Base-by-base conservation (phyloP, 2,888 invertebrate species). In the Pollenia labialis region DNA sequence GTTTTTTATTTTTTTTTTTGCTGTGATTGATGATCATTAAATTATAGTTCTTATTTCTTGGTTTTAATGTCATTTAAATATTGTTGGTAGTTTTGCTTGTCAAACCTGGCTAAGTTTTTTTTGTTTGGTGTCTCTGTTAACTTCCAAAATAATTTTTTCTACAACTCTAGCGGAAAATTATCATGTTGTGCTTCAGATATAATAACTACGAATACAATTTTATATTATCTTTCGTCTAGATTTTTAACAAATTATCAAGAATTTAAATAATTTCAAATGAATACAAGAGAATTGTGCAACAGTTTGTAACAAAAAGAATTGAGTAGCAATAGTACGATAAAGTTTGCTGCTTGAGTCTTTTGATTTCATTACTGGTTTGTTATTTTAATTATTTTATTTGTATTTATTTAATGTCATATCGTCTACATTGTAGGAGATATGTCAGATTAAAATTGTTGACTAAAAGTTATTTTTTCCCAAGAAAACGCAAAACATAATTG, bases 11-110 rank as follows among this genome's bases (percentile, higher is more conserved):
- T 54, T 58, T 75, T 56, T 16, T 58, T 75, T 56, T 16, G 9
- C 62, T 62, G 66, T 87, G 83, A 87, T 84, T 83, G 76, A 83
- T 87, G 81, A 81, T 83, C 60, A 87, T 87, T 83, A 81, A 83
- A 84, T 87, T 87, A 81, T 77, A 74, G 76, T 54, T 83, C 76
- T 83, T 48, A 80, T 60, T 23, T 74, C 44, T 74, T 74, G 48
- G 66, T 56, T 69, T 64, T 64, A 82, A 83, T 76, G 83, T 66
- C 64, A 83, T 72, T 72, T 81, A 32, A 54, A 83, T 86, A 72
- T 71, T 18, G 23, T 79, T 81, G 54, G 71, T 32, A 56, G 44
- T 62, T 68, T 8, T 14, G 44, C 75, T 62, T 80, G 83, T 58
- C 72, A 85, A 82, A 77, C 81, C 16, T 74, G 81, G 68, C n/a